Evolutionary conservation across 2,113 vertebrate genomes (phyloP).

Genomic region (Phalacrocorax pelagicus): DNA sequence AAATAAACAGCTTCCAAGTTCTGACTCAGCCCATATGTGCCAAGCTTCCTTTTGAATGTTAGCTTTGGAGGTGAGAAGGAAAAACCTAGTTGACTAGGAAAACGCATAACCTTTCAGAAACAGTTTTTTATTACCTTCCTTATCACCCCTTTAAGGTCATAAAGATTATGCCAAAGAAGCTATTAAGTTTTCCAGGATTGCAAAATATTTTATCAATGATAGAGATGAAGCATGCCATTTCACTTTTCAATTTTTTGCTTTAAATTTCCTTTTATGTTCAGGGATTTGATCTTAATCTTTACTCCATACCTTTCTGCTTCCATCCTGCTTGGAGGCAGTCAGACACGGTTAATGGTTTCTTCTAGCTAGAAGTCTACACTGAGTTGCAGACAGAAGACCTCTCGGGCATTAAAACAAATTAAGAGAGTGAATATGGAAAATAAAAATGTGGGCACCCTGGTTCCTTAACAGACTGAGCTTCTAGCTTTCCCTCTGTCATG

Average conservation of each 20-base stretch:
- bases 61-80: constrained; percentile 52
- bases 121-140: constrained; percentile 57
- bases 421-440: neutral
- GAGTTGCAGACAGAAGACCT: neutral
- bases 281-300: constrained; percentile 64
- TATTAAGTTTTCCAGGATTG: constrained; percentile 63
- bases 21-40: neutral
- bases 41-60: constrained; percentile 48
- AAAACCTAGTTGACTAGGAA: constrained; percentile 48
- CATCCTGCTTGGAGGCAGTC: neutral
- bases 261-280: constrained; percentile 55
- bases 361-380: neutral
- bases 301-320: neutral
- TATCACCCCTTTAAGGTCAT: constrained; percentile 59
- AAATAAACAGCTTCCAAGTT: constrained; percentile 60
- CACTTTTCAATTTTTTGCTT: constrained; percentile 45
- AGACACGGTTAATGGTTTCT: constrained; percentile 50
- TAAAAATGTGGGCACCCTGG: neutral
- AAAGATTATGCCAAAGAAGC: constrained; percentile 57
- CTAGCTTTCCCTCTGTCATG: neutral
- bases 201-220: constrained; percentile 70
- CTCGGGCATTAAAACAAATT: neutral
- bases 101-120: constrained; percentile 41
- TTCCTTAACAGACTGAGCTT: neutral
- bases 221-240: constrained; percentile 52